Percentiles rank a stretch among this genome's conserved stretches.
Conservation (phyloP, 1,140 invertebrate species). For the Scaptomyza graminum region DNA sequence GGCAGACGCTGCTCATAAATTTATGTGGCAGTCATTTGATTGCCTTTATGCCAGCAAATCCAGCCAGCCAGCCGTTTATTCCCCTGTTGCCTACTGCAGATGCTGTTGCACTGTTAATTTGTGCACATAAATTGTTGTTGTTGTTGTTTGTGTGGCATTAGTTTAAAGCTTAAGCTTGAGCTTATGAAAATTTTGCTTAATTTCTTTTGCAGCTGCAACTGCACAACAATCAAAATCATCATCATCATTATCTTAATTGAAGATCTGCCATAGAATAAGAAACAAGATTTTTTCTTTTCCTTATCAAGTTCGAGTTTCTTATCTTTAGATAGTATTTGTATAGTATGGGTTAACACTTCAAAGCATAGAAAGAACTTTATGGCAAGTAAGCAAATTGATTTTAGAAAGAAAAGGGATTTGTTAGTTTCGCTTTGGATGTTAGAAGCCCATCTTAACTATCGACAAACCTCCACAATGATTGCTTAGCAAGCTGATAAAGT, state of each 20-base stretch:
- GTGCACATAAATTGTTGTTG: conserved; percentile 64
- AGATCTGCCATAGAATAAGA: conserved; percentile 10
- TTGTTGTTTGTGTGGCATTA: conserved; percentile 19
- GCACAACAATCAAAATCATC: not conserved
- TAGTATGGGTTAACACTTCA: too few relatives aligned
- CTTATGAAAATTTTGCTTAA: not conserved
- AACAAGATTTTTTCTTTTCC: not conserved
- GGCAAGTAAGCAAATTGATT: too few relatives aligned
- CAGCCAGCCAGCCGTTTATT: conserved; percentile 33
- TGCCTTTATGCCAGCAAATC: conserved; percentile 36
- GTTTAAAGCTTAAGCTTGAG: conserved; percentile 41
- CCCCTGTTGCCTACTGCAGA: not conserved
- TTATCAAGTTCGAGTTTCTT: not conserved
- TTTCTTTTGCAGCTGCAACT: conserved; percentile 6
- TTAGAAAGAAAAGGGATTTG: too few relatives aligned
- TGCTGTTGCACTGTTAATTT: conserved; percentile 55
- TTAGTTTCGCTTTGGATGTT: too few relatives aligned
- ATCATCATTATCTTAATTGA: not conserved
- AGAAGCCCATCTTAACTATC: too few relatives aligned
- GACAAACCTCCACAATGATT: too few relatives aligned
- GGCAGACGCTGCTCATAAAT: conserved; percentile 71
- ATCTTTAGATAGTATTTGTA: not conserved
- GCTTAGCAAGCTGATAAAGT: too few relatives aligned
- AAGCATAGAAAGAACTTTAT: too few relatives aligned
- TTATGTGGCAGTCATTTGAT: conserved; percentile 73